These are phyloP conservation scores for Rhinatrema bivittatum DNA, from an alignment of 2,797 vertebrate species.

Conservation along the genomic window DNA sequence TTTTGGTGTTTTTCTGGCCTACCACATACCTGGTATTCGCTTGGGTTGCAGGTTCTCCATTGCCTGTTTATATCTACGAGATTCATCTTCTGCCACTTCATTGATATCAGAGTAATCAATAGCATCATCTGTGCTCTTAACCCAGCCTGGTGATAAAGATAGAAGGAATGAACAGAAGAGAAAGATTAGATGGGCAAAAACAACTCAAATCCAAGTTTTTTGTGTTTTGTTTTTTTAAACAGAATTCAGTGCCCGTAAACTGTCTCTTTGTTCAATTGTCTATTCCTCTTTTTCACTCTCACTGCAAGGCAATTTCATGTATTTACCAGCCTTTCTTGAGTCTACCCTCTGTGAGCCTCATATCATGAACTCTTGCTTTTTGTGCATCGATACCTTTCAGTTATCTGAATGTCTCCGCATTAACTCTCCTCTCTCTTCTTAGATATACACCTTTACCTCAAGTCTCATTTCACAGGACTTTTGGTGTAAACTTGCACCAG, in stretches of 20 bases:
- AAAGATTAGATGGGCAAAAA: not conserved
- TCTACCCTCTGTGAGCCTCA: too few species aligned
- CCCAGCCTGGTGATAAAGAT: slow-evolving; percentile 69
- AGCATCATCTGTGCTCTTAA: slow-evolving; percentile 93
- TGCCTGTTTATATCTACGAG: slow-evolving; percentile 83
- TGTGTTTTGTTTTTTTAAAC: accelerated
- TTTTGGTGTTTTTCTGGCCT: too few species aligned
- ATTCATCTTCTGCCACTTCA: slow-evolving; percentile 95
- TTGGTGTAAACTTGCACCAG: too few species aligned
- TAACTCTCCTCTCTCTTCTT: too few species aligned
- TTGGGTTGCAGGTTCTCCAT: slow-evolving; percentile 81
- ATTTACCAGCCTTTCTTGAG: too few species aligned
- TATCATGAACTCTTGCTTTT: too few species aligned
- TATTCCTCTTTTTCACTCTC: not conserved
- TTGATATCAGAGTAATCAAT: slow-evolving; percentile 97
- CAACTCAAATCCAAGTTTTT: too few species aligned
- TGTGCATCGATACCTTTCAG: too few species aligned
- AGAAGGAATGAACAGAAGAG: not conserved
- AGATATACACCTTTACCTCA: too few species aligned
- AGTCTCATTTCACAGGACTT: too few species aligned
- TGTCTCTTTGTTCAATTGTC: not conserved
- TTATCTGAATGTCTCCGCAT: too few species aligned
- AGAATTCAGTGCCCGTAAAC: not conserved
- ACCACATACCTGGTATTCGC: slow-evolving; percentile 70
- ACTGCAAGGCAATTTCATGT: too few species aligned